Base-by-base conservation (phyloP, 2,113 vertebrate genomes). In the Nyctibius bracteatus region DNA sequence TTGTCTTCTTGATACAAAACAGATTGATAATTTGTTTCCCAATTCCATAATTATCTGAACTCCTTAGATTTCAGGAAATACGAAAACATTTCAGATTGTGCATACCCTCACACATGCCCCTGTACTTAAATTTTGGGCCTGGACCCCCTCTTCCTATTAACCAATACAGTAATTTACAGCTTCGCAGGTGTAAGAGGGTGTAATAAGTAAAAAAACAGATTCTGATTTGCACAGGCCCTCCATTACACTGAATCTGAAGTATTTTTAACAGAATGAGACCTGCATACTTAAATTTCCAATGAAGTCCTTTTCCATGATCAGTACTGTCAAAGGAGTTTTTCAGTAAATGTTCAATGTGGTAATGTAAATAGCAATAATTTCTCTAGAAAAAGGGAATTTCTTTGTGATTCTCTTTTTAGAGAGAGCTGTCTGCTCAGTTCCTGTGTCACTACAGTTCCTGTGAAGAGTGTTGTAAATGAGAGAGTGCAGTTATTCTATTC, bases 1-100 rank as follows among this genome's bases (percentile, higher is more conserved):
- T 94, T 74, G 86, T 92, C 63, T 78, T 92, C 43, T 39, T 94
- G 68, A 84, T 81, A 86, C 33, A 88, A 94, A 97, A 62, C 92
- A 95, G 94, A 88, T 28, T 28, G 58, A 65, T 80, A 68, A 70
- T 88, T 92, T 85, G 7, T 82, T 89, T 91, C 72, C 27, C 41
- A 73, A 61, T 31, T 92, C 37, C 55, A 31, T 88, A 74, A 86
- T 86, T 81, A 88, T 94, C 59, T 78, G 72, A 88, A 74, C 30
- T 88, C 41, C 73, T 75, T 88, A 58, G 46, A 44, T 80, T 75
- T 80, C 58, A 90, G 58, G 93, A 92, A 73, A 78, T 73, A 70
- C 17, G 20, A 86, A 83, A 62, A 30, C 12, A 24, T 86, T 96
- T 90, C 58, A 92, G 21, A 61, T 82, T 72, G 8, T 49, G 4